Evolutionary conservation across 1,140 invertebrate genomes (phyloP), one percentile per base, ranked within the genome.

Genomic region (Diorhabda elongata): DNA sequence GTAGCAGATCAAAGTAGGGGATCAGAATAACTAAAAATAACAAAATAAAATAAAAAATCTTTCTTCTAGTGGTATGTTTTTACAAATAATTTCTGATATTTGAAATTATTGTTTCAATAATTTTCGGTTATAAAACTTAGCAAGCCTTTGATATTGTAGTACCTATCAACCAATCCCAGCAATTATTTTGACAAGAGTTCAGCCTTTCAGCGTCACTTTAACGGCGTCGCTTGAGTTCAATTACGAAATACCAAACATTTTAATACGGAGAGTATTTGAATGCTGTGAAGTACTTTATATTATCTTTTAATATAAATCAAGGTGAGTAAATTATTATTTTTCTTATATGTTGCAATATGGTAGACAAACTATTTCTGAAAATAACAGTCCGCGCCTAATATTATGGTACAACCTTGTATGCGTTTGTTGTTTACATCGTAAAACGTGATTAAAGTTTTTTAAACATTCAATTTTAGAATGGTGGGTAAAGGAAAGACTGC

Each of bases 401-500:
- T 60, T 26, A 60, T 42, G 8, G 52, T 59, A 26, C 5, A 62
- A 43, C 42, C 41, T 62, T 42, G 7, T 42, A 7, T 62, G 61
- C 42, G 5, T 42, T 44, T 7, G 3, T 44, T 45, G 61, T 63
- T 63, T 63, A 44, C 42, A 44, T 63, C 5, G 11, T 44, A 63
- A 11, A 44, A 44, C 6, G 5, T 41, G 9, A 3, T 44, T 11
- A 3, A 47, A 7, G 9, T 63, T 5, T 63, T 11, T 2, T 44
- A 44, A 8, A 11, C 42, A 44, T 45, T 44, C 9, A 9, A 4
- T n/a, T 56, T 56, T 41, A 47, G 42, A 59, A 66, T 66, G 64
- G 57, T 58, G 64, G 57, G 64, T 9, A 66, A 66, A 66, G 56
- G 45, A 9, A 66, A 66, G 59, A n/a, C 64, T 43, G 11, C 5